Evolutionary conservation across 2,797 vertebrate genomes (phyloP).

Genomic region (Pipistrellus pipistrellus): DNA sequence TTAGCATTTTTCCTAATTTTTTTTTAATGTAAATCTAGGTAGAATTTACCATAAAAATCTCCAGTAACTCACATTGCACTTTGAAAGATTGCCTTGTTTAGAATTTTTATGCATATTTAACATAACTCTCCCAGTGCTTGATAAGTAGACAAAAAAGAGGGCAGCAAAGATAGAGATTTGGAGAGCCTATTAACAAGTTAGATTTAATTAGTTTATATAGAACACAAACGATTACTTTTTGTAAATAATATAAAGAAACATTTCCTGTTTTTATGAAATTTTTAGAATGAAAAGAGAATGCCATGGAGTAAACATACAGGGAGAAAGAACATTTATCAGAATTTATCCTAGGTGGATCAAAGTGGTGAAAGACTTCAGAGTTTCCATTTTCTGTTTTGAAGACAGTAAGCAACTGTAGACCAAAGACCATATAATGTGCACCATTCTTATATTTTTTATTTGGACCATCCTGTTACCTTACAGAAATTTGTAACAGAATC

Average conservation of each 20-base stretch:
- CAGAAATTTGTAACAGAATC: neutral
- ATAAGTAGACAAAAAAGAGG: neutral
- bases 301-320: neutral
- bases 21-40: neutral
- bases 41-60: neutral
- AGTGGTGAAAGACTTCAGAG: neutral
- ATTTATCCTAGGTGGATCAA: neutral
- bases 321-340: neutral
- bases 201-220: neutral
- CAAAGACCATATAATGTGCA: neutral
- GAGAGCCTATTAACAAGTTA: neutral
- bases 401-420: neutral
- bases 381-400: neutral
- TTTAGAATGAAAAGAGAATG: neutral
- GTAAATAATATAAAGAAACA: neutral
- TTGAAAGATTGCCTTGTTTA: neutral
- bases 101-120: neutral
- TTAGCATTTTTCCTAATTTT: slow-evolving; percentile 31
- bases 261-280: neutral
- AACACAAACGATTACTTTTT: neutral
- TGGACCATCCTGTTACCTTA: neutral
- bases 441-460: neutral
- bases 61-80: neutral
- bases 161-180: neutral
- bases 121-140: neutral